Base-by-base conservation (phyloP, 2,888 invertebrate genomes). In the Amiota mariae region DNA sequence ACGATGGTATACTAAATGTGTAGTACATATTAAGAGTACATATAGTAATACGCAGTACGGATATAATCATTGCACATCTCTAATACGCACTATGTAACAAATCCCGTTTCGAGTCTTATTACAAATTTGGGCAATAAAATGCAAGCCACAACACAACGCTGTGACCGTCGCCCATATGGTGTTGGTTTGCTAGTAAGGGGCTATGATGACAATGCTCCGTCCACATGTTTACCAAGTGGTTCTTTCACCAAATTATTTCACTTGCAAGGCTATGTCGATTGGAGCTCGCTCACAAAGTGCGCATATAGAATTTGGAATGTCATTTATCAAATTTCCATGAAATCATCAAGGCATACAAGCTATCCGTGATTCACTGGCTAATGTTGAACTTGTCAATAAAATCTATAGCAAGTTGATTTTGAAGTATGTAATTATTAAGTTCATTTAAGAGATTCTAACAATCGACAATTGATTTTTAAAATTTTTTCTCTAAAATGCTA, bases 191-290 rank as follows among this genome's bases (percentile, higher is more conserved):
- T 99, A 24, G 96, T 99, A 8, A 97, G 97, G 84, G 99, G 99
- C 51, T 98, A 95, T 91, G 99, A 99, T 91, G 97, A 89, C 84
- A 94, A 95, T 91, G 99, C n/a, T n/a, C n/a, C n/a, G 99, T 0
- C 95, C 98, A 0, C 99, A 99, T 87, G 96, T 99, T 80, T 98
- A 96, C 90, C 98, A 99, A 91, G 98, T 98, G 0, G 97, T 97
- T 81, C 99, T 99, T 0, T 99, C 99, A 0, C 98, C 99, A 0
- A 99, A 98, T 91, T 98, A 93, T 90, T 98, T 97, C 85, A 97
- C 98, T 89, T 99, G 99, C 91, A 96, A 97, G 85, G 98, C 98
- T 0, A 99, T 99, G 97, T 98, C 99, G 0, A 98, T 99, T 79
- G 99, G 99, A 0, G 95, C 99, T 0, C 92, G 99, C 10, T 98